A percentile compares a stretch with the other conserved stretches of the same genome.
phyloP scores from a whole-genome alignment of 2,888 invertebrate species.

The Plebejus argus region DNA sequence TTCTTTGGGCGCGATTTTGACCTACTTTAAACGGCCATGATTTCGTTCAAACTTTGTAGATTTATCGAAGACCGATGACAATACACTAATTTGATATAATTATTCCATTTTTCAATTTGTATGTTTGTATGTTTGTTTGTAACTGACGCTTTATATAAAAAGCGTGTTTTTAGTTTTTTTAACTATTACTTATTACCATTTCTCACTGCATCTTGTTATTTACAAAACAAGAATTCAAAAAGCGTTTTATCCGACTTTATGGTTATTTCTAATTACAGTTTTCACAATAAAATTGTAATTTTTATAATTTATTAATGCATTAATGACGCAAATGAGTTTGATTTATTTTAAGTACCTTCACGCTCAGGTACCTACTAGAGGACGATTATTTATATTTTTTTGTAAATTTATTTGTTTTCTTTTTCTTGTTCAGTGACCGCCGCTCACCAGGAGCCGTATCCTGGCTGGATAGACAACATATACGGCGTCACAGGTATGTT shows the following conservation, averaged over 20 bases:
- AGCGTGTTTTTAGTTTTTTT: too few species aligned
- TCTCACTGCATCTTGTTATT: not conserved
- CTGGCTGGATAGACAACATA: conserved; percentile 96
- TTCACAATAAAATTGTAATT: not conserved
- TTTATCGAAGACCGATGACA: too few species aligned
- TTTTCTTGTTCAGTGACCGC: conserved; percentile 79
- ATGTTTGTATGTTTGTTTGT: too few species aligned
- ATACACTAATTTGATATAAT: too few species aligned
- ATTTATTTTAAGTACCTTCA: not conserved
- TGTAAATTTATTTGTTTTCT: not conserved
- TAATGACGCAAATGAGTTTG: not conserved
- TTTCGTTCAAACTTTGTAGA: too few species aligned
- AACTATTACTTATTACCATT: too few species aligned
- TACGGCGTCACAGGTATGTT: conserved; percentile 89
- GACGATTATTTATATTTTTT: not conserved
- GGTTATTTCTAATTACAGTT: not conserved
- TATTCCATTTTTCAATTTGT: too few species aligned
- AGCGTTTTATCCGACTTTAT: not conserved
- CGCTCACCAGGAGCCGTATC: conserved; percentile 88
- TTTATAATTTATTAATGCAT: not conserved
- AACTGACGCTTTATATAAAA: too few species aligned
- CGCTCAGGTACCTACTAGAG: not conserved
- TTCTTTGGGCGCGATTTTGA: too few species aligned
- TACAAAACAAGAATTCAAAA: not conserved
- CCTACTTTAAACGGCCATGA: too few species aligned